Percentiles rank a stretch among this genome's conserved stretches.
Evolutionary conservation across 2,113 vertebrate species (phyloP).

Genomic region (Heloderma charlesbogerti): DNA sequence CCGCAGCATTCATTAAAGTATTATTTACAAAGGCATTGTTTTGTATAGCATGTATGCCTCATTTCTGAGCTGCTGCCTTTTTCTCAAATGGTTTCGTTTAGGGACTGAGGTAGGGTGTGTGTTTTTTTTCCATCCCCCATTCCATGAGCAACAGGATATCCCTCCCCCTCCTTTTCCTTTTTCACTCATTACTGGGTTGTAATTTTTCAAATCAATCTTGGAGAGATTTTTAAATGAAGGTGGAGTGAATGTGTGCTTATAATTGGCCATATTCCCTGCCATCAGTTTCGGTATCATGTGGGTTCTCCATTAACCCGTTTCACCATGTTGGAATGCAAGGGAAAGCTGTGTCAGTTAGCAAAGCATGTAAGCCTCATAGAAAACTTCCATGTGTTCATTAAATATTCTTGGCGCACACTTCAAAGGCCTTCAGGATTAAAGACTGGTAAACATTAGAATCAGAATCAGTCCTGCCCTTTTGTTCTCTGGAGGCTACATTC

Average conservation of each 20-base stretch:
- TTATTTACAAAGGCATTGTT: constrained; percentile 57
- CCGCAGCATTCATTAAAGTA: constrained; percentile 46
- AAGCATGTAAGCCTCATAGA: neutral
- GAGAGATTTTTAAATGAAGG: neutral
- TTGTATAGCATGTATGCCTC: constrained; percentile 32
- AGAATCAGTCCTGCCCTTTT: neutral
- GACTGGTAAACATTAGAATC: neutral
- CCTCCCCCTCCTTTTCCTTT: neutral
- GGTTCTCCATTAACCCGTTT: neutral
- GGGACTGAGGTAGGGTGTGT: neutral
- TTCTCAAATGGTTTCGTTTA: neutral
- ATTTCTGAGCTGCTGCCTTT: neutral
- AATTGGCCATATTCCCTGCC: constrained; percentile 18
- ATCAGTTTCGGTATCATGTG: neutral
- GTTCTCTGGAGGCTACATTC: neutral
- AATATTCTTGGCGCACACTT: neutral
- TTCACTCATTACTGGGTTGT: neutral
- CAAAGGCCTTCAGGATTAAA: neutral
- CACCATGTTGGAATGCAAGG: neutral
- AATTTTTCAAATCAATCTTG: constrained; percentile 34
- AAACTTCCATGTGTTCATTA: neutral
- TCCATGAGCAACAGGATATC: constrained; percentile 39
- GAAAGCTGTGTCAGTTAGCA: neutral
- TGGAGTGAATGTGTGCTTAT: neutral
- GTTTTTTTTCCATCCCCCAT: neutral